Conservation (phyloP, 2,888 invertebrate species). For the Drosophila maculinotata region DNA sequence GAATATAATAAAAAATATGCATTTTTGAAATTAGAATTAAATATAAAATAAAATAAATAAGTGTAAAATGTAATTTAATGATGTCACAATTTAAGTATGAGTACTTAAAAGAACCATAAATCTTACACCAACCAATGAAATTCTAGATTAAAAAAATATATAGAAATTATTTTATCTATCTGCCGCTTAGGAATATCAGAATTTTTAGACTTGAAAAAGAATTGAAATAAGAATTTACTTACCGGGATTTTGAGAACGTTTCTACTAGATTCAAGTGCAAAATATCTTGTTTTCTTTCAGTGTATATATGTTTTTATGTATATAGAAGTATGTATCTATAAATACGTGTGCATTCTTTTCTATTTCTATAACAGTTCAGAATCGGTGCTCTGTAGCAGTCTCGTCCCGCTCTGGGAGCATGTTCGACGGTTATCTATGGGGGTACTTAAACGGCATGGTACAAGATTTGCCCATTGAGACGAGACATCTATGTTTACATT, state of each 20-base stretch:
- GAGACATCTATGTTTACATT: constrained; percentile 61
- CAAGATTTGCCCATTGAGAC: constrained; percentile 78
- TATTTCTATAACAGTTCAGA: constrained; percentile 29
- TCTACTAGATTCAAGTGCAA: too few species aligned
- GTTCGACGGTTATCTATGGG: constrained; percentile 64
- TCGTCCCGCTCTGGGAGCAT: constrained; percentile 33
- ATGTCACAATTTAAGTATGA: background rate
- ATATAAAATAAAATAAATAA: too few species aligned
- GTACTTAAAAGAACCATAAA: background rate
- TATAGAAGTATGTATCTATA: constrained; percentile 39
- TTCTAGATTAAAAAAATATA: background rate
- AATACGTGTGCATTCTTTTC: constrained; percentile 43
- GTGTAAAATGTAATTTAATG: too few species aligned
- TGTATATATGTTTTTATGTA: background rate
- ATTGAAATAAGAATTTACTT: too few species aligned
- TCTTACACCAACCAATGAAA: accelerated
- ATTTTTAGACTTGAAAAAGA: too few species aligned
- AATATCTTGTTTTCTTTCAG: background rate
- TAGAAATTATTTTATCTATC: too few species aligned
- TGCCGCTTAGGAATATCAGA: too few species aligned
- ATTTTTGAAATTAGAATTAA: too few species aligned
- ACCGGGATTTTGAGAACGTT: too few species aligned
- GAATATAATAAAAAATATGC: too few species aligned
- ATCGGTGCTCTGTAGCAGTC: constrained; percentile 24
- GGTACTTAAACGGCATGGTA: constrained; percentile 52